Conservation (phyloP, 1,140 invertebrate species). For the Drosophila ercepeae region DNA sequence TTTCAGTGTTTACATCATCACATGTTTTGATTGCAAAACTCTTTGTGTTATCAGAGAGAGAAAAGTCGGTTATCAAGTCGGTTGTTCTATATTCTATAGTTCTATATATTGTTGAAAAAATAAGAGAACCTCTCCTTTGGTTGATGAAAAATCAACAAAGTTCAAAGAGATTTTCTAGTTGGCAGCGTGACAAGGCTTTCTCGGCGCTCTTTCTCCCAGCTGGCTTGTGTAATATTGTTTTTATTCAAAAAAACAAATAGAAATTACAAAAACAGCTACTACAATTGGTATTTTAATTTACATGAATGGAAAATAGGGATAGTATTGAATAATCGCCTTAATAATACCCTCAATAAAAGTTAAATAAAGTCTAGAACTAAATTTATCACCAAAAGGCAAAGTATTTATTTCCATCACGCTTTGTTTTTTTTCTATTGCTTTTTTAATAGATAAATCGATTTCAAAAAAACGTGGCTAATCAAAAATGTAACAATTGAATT, state of each 20-base stretch:
- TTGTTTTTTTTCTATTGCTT: too few species aligned
- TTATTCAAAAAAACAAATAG: conserved; percentile 55
- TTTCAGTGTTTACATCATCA: too few species aligned
- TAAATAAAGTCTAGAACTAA: too few species aligned
- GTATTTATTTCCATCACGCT: too few species aligned
- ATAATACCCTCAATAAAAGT: conserved; percentile 1
- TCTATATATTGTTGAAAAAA: background rate
- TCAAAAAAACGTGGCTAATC: conserved; percentile 32
- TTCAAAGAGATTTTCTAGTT: conserved; percentile 43
- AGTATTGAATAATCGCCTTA: background rate
- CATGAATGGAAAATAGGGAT: conserved; percentile 35
- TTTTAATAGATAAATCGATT: conserved; percentile 35
- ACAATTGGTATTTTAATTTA: conserved; percentile 48
- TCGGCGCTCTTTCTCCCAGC: background rate
- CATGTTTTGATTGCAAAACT: background rate
- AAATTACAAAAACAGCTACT: conserved; percentile 45
- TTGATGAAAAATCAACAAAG: conserved; percentile 33
- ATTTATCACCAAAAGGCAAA: too few species aligned
- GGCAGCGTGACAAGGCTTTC: conserved; percentile 41
- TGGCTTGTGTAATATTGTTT: conserved; percentile 53
- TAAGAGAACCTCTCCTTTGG: conserved; percentile 6
- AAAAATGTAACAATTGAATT: conserved; percentile 59
- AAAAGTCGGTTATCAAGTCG: too few species aligned
- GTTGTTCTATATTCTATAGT: too few species aligned
- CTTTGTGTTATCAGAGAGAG: background rate